Base-by-base conservation (phyloP, 30 jellyfish, hydroid and myxozoan species). In the Pseudorhiza aurosa region DNA sequence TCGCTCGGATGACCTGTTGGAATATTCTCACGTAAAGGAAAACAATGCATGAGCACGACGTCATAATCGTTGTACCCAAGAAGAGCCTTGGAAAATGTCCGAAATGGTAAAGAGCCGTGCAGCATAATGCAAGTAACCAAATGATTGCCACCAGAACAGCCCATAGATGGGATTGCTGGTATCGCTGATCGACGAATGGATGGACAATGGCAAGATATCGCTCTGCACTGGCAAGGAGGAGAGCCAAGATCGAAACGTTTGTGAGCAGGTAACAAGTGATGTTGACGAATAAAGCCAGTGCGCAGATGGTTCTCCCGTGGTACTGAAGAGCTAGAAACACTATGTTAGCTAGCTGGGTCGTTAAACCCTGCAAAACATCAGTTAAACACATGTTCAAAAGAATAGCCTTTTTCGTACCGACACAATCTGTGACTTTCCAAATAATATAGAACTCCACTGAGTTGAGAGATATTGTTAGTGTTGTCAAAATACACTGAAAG, bases 211-310 rank as follows among this genome's bases (percentile, higher is more conserved):
- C 8, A 0, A 70, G 12, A 51, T 70, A 70, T 31, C 83, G 47
- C 67, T 70, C 83, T 22, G 33, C 71, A 21, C 70, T 70, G 36
- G 83, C 83, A 22, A 70, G 70, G 2, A 46, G 19, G 5, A 70
- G 70, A 30, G 28, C 22, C n/a, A 51, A 29, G 58, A 45, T 37
- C 19, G 83, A 70, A 2, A 51, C 46, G 8, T 37, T 49, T 0
- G 58, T 31, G 26, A 70, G 32, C 47, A 45, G 19, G 4, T 32
- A 10, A 15, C 68, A 49, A 1, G 53, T 7, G 28, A 17, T 6
- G 2, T 22, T 51, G 18, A 10, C 30, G 22, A 46, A 19, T 37
- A 4, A 1, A 11, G 83, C 56, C 53, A 70, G 8, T 8, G 12
- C 28, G 31, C 83, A 70, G 25, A 45, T 8, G 0, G 12, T 12